Evolutionary conservation across 2,113 vertebrate genomes (phyloP).

Genomic region (Tupaia chinensis): DNA sequence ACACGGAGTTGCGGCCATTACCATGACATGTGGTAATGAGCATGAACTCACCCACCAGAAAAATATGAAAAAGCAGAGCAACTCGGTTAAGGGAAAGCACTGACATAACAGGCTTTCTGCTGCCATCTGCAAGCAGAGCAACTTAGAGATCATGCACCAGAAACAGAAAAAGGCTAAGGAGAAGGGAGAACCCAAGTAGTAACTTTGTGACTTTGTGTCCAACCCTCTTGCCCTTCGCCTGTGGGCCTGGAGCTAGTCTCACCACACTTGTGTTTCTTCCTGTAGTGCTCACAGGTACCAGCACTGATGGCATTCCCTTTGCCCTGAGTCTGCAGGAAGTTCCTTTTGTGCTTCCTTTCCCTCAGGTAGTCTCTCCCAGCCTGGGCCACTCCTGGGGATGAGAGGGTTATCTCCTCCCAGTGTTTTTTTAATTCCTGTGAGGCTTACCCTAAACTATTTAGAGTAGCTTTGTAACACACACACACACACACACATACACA

Average conservation of each 20-base stretch:
- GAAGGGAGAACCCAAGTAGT: constrained; percentile 82
- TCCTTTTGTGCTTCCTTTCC: no score
- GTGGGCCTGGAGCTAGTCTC: no score
- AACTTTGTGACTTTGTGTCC: neutral
- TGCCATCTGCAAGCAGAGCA: constrained; percentile 89
- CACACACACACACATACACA: neutral
- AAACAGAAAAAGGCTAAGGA: constrained; percentile 90
- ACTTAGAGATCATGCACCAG: constrained; percentile 93
- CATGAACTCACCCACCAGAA: constrained; percentile 89
- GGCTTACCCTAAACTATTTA: no score
- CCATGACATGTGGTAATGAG: constrained; percentile 86
- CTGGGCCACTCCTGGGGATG: no score
- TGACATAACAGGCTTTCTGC: constrained; percentile 89
- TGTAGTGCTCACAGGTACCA: neutral
- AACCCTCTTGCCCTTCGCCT: no score
- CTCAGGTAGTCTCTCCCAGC: no score
- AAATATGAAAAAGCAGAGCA: constrained; percentile 88
- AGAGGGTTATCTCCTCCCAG: no score
- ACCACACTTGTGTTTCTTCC: no score
- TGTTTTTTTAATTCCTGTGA: no score
- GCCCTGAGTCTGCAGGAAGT: neutral
- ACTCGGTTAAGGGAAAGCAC: constrained; percentile 87
- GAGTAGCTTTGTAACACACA: no score
- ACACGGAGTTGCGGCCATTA: no score
- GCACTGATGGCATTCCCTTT: neutral